Base-by-base conservation (phyloP, 2,888 invertebrate genomes). In the Odontothrips loti region DNA sequence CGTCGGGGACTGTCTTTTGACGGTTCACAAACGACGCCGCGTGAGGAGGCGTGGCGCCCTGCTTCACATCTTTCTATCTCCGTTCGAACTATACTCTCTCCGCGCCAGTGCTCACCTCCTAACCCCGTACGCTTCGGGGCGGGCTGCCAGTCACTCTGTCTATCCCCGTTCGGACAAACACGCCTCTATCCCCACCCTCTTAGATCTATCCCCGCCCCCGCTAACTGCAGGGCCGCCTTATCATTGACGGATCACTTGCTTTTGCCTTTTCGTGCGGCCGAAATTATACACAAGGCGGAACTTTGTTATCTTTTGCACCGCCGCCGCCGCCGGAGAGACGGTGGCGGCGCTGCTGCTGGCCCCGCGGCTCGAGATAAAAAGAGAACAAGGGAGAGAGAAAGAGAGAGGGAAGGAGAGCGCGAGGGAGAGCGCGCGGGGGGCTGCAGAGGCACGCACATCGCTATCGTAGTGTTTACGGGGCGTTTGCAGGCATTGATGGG, bases 281-380 rank as follows among this genome's bases (percentile, higher is more conserved):
- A 27, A 75, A 75, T 75, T 75, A 27, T 75, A 75, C 68, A 27
- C 68, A 58, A 58, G 23, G 68, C 68, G 10, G 27, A 75, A 58
- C 58, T 58, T 75, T 75, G 68, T 27, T 75, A 75, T 75, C 68
- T 75, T 12, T 27, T 11, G 23, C 68, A 12, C 58, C 68, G 68
- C 10, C 27, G 12, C n/a, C 68, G 68, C 27, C 27, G 68, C 51
- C 17, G 58, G 58, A 17, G 20, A 27, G 68, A 9, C 11, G 51
- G 51, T 17, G 17, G 51, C 51, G 17, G 51, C 1, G 51, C 51
- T 12, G n/a, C n/a, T n/a, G n/a, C n/a, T n/a, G n/a, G n/a, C n/a
- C 58, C 6, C 17, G 58, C 58, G 58, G 34, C 15, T 15, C 58
- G 58, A 58, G 34, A 6, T 43, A 43, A 43, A 58, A 51, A 58